These are phyloP conservation scores for Xestia sexstrigata DNA, from an alignment of 2,888 invertebrate species.

Conservation along the genomic window DNA sequence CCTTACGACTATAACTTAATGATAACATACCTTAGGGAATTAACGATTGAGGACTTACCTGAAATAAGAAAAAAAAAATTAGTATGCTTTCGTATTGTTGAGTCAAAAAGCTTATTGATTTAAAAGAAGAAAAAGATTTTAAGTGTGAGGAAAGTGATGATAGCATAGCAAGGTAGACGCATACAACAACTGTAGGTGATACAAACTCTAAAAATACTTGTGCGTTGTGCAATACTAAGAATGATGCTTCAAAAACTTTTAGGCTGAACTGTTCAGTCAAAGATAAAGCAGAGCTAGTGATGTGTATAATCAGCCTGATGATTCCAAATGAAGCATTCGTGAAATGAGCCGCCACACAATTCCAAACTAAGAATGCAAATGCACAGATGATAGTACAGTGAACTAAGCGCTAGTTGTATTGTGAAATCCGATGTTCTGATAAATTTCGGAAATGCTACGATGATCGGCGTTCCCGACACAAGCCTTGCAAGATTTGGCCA, in stretches of 20 bases:
- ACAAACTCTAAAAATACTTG: not conserved
- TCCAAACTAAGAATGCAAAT: not conserved
- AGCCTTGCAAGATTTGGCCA: no score
- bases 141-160: not conserved
- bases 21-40: constrained; percentile 49
- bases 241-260: not conserved
- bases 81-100: not conserved
- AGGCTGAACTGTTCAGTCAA: not conserved
- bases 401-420: not conserved
- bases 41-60: constrained; percentile 50
- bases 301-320: not conserved
- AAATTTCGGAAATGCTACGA: not conserved
- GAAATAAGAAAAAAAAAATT: constrained; percentile 31
- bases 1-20: constrained; percentile 45
- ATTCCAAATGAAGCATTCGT: not conserved
- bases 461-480: no score
- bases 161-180: not conserved
- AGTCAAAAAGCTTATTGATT: not conserved
- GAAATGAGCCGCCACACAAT: not conserved
- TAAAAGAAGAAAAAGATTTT: not conserved
- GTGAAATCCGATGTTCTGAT: not conserved
- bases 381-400: not conserved
- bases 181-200: not conserved
- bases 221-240: not conserved
- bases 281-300: not conserved